Evolutionary conservation across 2,797 vertebrate species (phyloP).

Genomic region (Loriculus beryllinus): DNA sequence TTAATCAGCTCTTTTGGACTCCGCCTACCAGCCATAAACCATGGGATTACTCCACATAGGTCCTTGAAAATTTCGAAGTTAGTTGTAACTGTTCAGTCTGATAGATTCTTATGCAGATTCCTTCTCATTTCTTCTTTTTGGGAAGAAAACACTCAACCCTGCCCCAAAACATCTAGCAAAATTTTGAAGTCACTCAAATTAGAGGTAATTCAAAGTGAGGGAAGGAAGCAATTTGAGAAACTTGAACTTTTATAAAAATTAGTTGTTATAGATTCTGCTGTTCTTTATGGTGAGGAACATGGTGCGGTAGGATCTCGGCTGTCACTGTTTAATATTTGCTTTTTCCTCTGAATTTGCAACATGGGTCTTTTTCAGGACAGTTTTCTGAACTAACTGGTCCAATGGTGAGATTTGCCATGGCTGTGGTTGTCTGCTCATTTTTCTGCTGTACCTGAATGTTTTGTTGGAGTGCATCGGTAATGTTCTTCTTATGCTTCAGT

Average conservation of each 20-base stretch:
- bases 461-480: not conserved
- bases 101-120: conserved; percentile 11
- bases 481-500: not conserved
- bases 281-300: not conserved
- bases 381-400: not conserved
- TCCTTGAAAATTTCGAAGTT: not conserved
- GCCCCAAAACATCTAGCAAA: not conserved
- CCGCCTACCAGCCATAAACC: not conserved
- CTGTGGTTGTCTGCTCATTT: not conserved
- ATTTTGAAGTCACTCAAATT: not conserved
- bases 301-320: not conserved
- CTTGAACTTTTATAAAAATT: not conserved
- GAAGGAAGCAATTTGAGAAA: not conserved
- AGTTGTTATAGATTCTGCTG: not conserved
- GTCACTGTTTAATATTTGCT: not conserved
- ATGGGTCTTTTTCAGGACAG: not conserved
- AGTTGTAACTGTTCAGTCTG: not conserved
- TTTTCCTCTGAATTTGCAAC: not conserved
- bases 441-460: not conserved
- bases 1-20: not conserved
- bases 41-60: not conserved
- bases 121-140: not conserved
- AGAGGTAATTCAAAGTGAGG: not conserved
- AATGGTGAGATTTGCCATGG: not conserved
- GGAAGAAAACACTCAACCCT: not conserved